Conservation (phyloP, 2,113 vertebrate genomes). For the Conger conger region DNA sequence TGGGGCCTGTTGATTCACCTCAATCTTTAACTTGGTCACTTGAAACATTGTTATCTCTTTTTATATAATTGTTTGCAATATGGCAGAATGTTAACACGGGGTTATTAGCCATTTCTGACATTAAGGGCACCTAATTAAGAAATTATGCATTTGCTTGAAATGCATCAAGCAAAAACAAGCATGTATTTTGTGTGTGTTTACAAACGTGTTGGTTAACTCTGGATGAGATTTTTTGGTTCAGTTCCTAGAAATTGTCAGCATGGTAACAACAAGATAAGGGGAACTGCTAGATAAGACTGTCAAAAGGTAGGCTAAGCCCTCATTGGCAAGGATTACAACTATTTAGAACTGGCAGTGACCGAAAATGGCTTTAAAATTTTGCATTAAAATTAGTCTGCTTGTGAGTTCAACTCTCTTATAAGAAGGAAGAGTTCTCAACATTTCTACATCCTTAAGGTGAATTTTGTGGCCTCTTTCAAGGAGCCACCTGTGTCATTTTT, state of each 20-base stretch:
- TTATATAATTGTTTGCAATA: no score
- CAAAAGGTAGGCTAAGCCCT: not conserved
- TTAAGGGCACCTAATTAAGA: not conserved
- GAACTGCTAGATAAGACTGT: not conserved
- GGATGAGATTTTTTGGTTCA: conserved; percentile 15
- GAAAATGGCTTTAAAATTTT: not conserved
- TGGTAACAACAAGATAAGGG: conserved; percentile 12
- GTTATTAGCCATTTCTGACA: no score
- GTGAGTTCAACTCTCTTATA: not conserved
- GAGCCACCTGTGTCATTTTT: not conserved
- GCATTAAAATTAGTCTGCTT: not conserved
- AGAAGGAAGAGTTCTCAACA: not conserved
- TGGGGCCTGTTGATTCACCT: no score
- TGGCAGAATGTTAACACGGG: no score
- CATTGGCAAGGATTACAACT: not conserved
- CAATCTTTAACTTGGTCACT: no score
- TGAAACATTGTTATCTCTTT: no score
- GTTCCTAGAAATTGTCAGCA: conserved; percentile 19
- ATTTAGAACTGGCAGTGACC: not conserved
- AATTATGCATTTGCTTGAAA: no score
- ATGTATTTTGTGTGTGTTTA: not conserved
- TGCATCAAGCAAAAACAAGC: not conserved
- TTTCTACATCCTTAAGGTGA: not conserved
- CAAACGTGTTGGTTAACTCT: not conserved
- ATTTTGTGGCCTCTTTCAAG: not conserved